Percentiles rank a stretch among this genome's conserved stretches.
Conservation (phyloP, 1,140 invertebrate genomes). For the Drosophila sucinea region DNA sequence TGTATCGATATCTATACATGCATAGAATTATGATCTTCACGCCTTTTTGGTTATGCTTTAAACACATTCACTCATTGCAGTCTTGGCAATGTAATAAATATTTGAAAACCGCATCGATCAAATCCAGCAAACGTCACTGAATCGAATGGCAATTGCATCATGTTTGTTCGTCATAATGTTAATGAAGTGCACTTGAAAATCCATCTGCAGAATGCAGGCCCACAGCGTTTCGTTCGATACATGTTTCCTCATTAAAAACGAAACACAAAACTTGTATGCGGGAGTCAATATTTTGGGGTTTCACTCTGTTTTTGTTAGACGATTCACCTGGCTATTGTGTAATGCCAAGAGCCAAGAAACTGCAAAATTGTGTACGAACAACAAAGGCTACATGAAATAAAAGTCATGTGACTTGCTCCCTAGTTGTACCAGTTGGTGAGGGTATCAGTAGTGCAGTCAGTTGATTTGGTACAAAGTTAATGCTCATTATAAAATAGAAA, state of each 20-base stretch:
- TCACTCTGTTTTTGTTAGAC: conserved; percentile 34
- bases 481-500: too few relatives aligned
- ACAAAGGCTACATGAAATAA: conserved; percentile 34
- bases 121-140: conserved; percentile 3
- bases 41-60: conserved; percentile 47
- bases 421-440: conserved; percentile 6
- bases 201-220: conserved; percentile 15
- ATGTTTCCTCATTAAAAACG: conserved; percentile 36
- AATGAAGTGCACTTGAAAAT: conserved; percentile 71
- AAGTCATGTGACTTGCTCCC: conserved; percentile 44
- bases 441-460: background rate
- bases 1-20: background rate
- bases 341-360: conserved; percentile 58
- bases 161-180: conserved; percentile 43
- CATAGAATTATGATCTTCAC: conserved; percentile 78
- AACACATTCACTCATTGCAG: conserved; percentile 26
- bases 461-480: too few relatives aligned
- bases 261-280: conserved; percentile 5
- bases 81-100: conserved; percentile 80
- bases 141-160: conserved; percentile 59
- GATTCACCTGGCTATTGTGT: conserved; percentile 34
- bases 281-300: conserved; percentile 40
- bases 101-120: conserved; percentile 56
- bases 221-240: conserved; percentile 17
- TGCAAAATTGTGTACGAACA: conserved; percentile 31